A percentile compares a stretch with the other conserved stretches of the same genome.
These are phyloP conservation scores for Pseudomyrmex gracilis DNA, from an alignment of 1,140 invertebrate species.

Conservation along the genomic window DNA sequence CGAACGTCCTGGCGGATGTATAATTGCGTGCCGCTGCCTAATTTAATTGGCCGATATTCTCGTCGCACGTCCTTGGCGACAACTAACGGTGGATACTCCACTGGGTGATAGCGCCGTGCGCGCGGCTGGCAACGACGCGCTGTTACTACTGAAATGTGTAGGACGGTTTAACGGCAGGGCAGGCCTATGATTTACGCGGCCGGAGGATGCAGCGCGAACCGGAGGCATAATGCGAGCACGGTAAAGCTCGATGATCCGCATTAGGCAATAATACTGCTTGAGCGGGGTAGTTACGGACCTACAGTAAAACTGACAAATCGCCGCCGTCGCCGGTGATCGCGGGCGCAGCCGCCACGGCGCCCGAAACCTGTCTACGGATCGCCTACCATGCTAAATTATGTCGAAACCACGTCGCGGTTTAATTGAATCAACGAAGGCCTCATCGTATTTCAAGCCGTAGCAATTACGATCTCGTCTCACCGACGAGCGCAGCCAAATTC, in stretches of 20 bases:
- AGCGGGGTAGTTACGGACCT: constrained; percentile 54
- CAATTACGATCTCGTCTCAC: constrained; percentile 38
- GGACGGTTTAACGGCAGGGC: constrained; percentile 54
- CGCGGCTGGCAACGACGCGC: constrained; percentile 2
- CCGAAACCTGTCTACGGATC: constrained; percentile 40
- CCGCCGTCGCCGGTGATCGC: constrained; percentile 9
- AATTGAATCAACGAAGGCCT: constrained; percentile 59
- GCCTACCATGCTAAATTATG: constrained; percentile 59
- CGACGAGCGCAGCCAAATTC: not conserved
- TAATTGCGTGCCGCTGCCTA: constrained; percentile 62
- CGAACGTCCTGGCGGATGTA: constrained; percentile 32
- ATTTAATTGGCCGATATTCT: constrained; percentile 70
- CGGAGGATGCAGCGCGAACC: constrained; percentile 28
- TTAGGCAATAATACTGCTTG: constrained; percentile 63
- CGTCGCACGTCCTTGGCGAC: constrained; percentile 26
- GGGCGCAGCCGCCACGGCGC: constrained; percentile 28
- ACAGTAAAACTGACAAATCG: constrained; percentile 58
- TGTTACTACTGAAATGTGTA: constrained; percentile 52
- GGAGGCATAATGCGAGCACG: constrained; percentile 46
- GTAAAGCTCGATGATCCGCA: constrained; percentile 68
- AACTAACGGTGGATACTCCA: not conserved
- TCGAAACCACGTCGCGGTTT: constrained; percentile 57
- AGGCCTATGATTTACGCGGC: constrained; percentile 62
- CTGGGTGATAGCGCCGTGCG: constrained; percentile 22
- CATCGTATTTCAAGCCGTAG: constrained; percentile 55